phyloP scores from a whole-genome alignment of 1,140 invertebrate species.

The Lerema accius region DNA sequence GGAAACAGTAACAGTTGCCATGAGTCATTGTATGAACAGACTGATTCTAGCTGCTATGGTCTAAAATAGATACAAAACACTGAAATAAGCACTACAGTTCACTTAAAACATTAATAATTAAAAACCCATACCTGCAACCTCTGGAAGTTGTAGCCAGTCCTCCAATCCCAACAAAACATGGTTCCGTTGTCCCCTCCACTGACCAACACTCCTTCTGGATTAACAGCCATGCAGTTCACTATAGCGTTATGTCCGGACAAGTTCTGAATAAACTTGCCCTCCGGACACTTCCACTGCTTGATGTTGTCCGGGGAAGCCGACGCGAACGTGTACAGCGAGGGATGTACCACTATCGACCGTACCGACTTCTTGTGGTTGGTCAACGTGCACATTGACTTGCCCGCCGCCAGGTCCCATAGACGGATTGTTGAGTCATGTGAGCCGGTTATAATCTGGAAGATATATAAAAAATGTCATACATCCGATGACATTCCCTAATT shows the following conservation, averaged over 20 bases:
- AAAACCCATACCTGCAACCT: conserved; percentile 85
- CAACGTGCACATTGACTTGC: conserved; percentile 96
- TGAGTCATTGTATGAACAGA: no score
- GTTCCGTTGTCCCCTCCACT: conserved; percentile 99
- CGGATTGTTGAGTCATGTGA: conserved; percentile 94
- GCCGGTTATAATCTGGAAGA: conserved; percentile 88
- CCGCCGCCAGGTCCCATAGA: conserved; percentile 98
- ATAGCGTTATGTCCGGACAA: conserved; percentile 98
- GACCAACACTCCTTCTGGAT: conserved; percentile 97
- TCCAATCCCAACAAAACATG: conserved; percentile 99
- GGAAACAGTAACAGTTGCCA: no score
- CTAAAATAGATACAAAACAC: no score
- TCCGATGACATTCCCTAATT: no score
- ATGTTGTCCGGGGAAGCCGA: conserved; percentile 99
- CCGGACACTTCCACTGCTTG: conserved; percentile 99
- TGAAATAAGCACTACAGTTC: no score
- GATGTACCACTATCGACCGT: conserved; percentile 95
- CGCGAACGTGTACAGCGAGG: conserved; percentile 97
- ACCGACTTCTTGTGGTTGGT: conserved; percentile 99
- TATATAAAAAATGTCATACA: no score
- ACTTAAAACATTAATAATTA: no score
- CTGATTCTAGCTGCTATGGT: no score
- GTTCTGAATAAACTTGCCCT: conserved; percentile 99
- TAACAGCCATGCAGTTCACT: conserved; percentile 97
- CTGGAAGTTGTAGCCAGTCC: conserved; percentile 99